Evolutionary conservation across 2,113 vertebrate genomes (phyloP).

Genomic region (Bujurquina vittata): DNA sequence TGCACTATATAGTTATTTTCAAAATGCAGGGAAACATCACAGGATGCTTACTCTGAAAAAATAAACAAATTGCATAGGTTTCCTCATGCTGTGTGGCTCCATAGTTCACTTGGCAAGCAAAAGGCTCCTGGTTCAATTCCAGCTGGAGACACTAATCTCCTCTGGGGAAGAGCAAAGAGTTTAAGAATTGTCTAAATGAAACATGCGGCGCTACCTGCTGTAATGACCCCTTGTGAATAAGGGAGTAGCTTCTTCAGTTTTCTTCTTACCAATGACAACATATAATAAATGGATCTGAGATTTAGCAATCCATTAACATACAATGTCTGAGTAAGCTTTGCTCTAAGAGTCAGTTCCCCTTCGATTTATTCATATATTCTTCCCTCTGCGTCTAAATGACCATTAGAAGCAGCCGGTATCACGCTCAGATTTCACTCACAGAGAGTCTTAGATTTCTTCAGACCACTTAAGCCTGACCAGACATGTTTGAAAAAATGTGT

Average conservation of each 20-base stretch:
- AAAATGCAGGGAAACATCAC: neutral
- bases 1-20: neutral
- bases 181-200: neutral
- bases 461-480: constrained; percentile 47
- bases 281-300: neutral
- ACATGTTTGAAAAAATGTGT: constrained; percentile 57
- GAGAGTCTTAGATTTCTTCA: constrained; percentile 46
- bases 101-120: neutral
- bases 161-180: neutral
- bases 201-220: neutral
- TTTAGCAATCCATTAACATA: neutral
- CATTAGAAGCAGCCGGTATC: constrained; percentile 28
- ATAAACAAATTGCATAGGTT: neutral
- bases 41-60: neutral
- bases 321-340: neutral
- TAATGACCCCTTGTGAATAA: neutral
- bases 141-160: neutral
- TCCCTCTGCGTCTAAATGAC: constrained; percentile 17
- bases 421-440: constrained; percentile 40
- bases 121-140: neutral
- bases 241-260: neutral
- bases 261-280: neutral
- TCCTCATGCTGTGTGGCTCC: neutral
- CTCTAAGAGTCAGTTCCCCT: neutral
- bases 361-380: neutral